A percentile compares a stretch with the other conserved stretches of the same genome.
These are phyloP conservation scores for Euwallacea fornicatus DNA, from an alignment of 1,140 invertebrate genomes.

Conservation along the genomic window DNA sequence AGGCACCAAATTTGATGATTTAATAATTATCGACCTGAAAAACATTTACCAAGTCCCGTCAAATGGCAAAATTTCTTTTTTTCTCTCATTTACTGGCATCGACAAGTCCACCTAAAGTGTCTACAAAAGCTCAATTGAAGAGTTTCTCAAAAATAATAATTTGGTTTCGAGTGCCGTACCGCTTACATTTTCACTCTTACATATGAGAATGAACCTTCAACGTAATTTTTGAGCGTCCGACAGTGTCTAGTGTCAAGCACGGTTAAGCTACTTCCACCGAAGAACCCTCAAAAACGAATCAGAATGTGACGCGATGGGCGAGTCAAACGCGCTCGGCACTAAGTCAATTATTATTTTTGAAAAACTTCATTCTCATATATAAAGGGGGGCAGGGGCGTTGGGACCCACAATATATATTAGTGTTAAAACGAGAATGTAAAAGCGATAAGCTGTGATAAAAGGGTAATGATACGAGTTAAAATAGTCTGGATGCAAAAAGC, in stretches of 20 bases:
- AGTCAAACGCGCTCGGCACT: conserved; percentile 6
- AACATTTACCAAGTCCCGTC: no score
- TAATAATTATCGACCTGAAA: no score
- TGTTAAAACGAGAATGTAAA: conserved; percentile 48
- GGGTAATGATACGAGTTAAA: conserved; percentile 19
- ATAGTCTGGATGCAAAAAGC: conserved; percentile 45
- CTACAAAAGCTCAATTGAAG: conserved; percentile 1
- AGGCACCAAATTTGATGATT: no score
- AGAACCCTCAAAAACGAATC: no score
- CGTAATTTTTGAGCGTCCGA: background rate
- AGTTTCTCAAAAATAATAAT: conserved; percentile 46
- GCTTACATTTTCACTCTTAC: conserved; percentile 32
- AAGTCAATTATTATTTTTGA: conserved; percentile 34
- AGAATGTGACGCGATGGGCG: no score
- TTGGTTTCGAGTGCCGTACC: conserved; percentile 53
- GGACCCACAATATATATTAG: conserved; percentile 48
- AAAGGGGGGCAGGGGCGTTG: conserved; percentile 38
- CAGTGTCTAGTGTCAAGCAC: background rate
- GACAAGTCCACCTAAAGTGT: conserved; percentile 34
- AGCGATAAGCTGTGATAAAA: conserved; percentile 43
- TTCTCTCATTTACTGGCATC: background rate
- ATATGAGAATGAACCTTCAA: conserved; percentile 38
- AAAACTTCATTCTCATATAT: conserved; percentile 40
- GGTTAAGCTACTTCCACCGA: no score
- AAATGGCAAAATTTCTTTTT: no score